These are phyloP conservation scores for Corythaeola cristata DNA, from an alignment of 2,113 vertebrate genomes.

Conservation along the genomic window DNA sequence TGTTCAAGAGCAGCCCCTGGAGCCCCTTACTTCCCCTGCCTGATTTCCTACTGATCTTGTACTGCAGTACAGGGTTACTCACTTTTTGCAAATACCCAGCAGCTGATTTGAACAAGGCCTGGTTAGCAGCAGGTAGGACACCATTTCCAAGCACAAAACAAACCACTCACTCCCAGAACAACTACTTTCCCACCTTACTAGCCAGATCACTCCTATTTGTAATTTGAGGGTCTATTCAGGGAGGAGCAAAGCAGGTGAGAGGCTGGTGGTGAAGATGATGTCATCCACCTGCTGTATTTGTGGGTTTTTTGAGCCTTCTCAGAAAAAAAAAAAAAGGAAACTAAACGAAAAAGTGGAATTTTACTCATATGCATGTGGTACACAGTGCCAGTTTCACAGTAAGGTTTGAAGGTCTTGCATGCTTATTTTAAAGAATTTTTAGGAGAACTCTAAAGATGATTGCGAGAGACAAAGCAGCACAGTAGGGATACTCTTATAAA, in stretches of 20 bases:
- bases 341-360: background rate
- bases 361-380: background rate
- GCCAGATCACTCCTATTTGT: background rate
- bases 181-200: fast-evolving
- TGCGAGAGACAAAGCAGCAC: background rate
- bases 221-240: background rate
- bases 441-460: background rate
- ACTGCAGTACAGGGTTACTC: background rate
- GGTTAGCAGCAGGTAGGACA: background rate
- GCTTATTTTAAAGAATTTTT: background rate
- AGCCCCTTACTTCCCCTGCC: background rate
- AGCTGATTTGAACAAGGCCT: background rate
- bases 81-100: background rate
- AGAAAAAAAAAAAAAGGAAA: background rate
- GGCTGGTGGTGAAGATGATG: background rate
- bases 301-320: background rate
- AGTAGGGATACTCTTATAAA: background rate
- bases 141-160: background rate
- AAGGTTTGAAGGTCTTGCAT: background rate
- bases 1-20: background rate
- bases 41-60: background rate
- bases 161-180: background rate
- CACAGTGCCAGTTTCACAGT: background rate
- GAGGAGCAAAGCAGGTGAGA: background rate
- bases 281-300: background rate